phyloP scores from a whole-genome alignment of 30 jellyfish, hydroid and myxozoan genomes.

The Hydra vulgaris region DNA sequence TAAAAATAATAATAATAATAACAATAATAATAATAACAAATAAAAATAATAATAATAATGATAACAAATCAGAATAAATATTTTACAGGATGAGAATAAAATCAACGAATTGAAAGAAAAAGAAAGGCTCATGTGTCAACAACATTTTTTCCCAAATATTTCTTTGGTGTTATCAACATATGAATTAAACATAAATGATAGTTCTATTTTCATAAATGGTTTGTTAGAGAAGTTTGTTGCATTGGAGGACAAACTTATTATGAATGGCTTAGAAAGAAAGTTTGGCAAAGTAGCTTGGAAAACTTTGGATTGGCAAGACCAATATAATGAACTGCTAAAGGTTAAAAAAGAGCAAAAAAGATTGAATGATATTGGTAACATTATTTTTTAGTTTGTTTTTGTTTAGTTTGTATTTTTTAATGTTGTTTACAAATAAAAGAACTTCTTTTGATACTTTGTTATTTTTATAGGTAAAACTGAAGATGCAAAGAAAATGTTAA shows the following conservation, averaged over 20 bases:
- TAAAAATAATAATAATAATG: no score
- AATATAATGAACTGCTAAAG: constrained; percentile 47
- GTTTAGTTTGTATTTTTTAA: background rate
- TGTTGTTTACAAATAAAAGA: no score
- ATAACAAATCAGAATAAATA: no score
- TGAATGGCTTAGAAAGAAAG: constrained; percentile 57
- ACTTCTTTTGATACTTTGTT: no score
- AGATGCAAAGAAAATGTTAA: constrained; percentile 38
- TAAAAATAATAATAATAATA: no score
- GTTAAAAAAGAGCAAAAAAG: constrained; percentile 32
- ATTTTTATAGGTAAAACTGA: constrained; percentile 45
- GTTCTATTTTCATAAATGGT: constrained; percentile 52
- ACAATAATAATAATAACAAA: no score
- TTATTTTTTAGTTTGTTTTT: no score
- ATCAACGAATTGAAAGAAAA: constrained; percentile 31
- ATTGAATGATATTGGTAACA: constrained; percentile 38
- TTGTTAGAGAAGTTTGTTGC: constrained; percentile 52
- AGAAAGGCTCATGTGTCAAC: constrained; percentile 27
- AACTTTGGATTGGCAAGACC: constrained; percentile 44
- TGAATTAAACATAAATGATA: constrained; percentile 26
- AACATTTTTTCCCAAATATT: constrained; percentile 37
- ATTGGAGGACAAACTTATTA: constrained; percentile 62
- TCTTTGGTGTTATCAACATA: constrained; percentile 33
- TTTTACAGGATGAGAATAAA: constrained; percentile 15
- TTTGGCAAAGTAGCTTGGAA: constrained; percentile 60